phyloP scores from a whole-genome alignment of 2,888 invertebrate genomes.

The Drosophila helvetica region DNA sequence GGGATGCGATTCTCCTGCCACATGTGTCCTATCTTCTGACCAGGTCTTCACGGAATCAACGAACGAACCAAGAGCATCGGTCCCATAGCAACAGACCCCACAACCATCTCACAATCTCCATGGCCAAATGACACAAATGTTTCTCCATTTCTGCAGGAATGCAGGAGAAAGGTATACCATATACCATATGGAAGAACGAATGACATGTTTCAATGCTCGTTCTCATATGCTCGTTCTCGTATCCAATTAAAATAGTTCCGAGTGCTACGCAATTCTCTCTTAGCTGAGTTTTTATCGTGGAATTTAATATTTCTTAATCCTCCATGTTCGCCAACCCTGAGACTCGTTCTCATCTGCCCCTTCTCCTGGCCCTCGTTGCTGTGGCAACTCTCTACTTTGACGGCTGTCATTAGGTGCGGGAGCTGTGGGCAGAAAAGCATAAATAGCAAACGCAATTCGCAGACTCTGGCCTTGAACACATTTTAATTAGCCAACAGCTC shows the following conservation, averaged over 20 bases:
- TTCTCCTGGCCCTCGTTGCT: conserved; percentile 2
- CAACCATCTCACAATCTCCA: no score
- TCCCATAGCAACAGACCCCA: no score
- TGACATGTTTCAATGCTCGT: neutral
- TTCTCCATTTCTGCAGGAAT: no score
- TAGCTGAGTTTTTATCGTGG: no score
- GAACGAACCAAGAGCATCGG: no score
- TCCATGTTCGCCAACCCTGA: conserved; percentile 3
- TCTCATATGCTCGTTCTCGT: neutral
- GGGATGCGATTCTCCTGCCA: neutral
- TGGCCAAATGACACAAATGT: neutral
- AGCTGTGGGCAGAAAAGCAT: conserved; percentile 15
- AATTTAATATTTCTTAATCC: no score
- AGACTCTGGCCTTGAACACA: conserved; percentile 61
- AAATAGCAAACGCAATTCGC: conserved; percentile 31
- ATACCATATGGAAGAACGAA: no score
- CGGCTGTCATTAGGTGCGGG: conserved; percentile 16
- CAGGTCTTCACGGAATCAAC: neutral
- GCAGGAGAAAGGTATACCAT: no score
- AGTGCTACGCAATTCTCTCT: no score
- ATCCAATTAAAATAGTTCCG: neutral
- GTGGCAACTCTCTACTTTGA: conserved; percentile 17
- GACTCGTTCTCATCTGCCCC: neutral
- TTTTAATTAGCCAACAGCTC: conserved; percentile 67
- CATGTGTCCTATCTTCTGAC: no score